These are phyloP conservation scores for Phylloscopus trochiloides DNA, from an alignment of 2,113 vertebrate species.

Conservation along the genomic window DNA sequence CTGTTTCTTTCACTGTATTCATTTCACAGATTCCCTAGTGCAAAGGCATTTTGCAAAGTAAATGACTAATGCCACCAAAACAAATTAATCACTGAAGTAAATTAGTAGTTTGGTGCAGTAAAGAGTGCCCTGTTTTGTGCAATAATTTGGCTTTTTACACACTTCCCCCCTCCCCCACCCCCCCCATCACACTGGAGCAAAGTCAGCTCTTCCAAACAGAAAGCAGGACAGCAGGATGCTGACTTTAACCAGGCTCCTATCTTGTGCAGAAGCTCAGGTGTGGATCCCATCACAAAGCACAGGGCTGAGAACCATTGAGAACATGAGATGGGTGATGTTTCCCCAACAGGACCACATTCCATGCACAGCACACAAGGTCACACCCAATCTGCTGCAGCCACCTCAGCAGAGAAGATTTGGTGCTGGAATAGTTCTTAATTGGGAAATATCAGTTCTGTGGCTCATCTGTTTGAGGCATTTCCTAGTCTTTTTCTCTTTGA, in stretches of 20 bases:
- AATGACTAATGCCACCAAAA: background rate
- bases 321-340: accelerated
- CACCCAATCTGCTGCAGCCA: background rate
- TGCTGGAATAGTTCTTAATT: background rate
- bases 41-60: background rate
- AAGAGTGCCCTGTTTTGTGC: background rate
- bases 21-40: background rate
- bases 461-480: background rate
- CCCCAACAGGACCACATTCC: background rate
- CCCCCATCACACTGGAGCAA: background rate
- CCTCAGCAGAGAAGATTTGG: background rate
- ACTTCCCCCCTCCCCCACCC: accelerated
- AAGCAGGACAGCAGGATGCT: background rate
- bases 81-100: background rate
- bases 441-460: background rate
- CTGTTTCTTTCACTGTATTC: background rate
- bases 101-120: background rate
- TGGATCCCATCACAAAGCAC: background rate
- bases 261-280: background rate
- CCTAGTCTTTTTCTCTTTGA: background rate
- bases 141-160: background rate
- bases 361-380: accelerated
- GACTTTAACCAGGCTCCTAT: background rate
- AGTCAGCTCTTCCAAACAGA: background rate
- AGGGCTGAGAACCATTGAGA: background rate